phyloP scores from a whole-genome alignment of 2,888 invertebrate species.

The Meandrusa payeni region DNA sequence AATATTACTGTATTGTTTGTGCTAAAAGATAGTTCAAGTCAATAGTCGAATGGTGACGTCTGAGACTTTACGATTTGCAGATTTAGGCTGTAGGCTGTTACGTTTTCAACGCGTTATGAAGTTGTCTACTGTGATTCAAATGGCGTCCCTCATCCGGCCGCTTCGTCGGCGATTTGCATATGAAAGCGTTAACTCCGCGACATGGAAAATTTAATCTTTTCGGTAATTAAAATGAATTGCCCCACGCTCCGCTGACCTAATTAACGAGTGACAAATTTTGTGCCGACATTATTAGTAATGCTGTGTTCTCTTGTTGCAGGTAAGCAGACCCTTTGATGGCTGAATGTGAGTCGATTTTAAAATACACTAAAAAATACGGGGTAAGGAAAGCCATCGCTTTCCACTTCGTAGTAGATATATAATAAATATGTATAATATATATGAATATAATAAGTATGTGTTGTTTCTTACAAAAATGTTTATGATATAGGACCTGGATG shows the following conservation, averaged over 20 bases:
- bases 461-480: too few species aligned
- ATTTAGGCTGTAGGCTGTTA: too few species aligned
- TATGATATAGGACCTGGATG: too few species aligned
- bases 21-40: too few species aligned
- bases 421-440: too few species aligned
- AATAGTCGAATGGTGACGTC: too few species aligned
- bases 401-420: too few species aligned
- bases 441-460: too few species aligned
- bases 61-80: too few species aligned
- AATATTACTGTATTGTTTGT: too few species aligned
- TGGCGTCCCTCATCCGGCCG: constrained; percentile 12
- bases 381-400: too few species aligned
- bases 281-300: constrained; percentile 40
- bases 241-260: constrained; percentile 55
- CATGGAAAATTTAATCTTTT: constrained; percentile 73
- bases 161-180: constrained; percentile 57
- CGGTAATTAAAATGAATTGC: constrained; percentile 65
- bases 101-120: neutral
- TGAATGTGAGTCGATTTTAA: constrained; percentile 14
- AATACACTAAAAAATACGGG: neutral
- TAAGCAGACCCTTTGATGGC: constrained; percentile 33
- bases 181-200: constrained; percentile 67
- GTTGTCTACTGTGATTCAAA: neutral
- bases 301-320: constrained; percentile 46
- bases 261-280: constrained; percentile 40